These are phyloP conservation scores for Patella depressa DNA, from an alignment of 2,888 invertebrate species.

Conservation along the genomic window DNA sequence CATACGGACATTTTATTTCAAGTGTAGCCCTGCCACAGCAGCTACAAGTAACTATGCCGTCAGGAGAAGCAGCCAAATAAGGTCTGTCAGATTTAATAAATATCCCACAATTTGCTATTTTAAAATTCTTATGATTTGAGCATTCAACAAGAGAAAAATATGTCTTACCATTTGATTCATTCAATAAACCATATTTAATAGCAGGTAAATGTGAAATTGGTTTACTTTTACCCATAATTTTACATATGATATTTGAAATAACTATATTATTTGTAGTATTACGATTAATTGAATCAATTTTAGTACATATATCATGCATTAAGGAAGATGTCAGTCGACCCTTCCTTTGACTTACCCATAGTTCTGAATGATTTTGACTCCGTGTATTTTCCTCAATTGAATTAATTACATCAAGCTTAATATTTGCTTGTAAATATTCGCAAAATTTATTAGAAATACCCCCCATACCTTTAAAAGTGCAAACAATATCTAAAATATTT, in stretches of 20 bases:
- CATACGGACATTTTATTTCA: neutral
- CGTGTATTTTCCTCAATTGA: no score
- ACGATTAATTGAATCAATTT: neutral
- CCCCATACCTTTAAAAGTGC: no score
- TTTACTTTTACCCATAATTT: neutral
- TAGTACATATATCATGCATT: neutral
- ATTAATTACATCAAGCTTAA: no score
- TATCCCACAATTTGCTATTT: neutral
- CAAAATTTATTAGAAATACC: no score
- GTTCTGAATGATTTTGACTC: no score
- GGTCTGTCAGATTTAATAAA: neutral
- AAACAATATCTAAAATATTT: no score
- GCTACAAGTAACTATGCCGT: neutral
- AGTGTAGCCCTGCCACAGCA: neutral
- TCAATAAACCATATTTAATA: neutral
- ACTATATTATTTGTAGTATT: neutral
- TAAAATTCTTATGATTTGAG: neutral
- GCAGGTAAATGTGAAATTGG: neutral
- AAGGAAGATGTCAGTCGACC: neutral
- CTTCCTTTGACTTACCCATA: neutral
- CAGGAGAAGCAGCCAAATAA: neutral
- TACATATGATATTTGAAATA: neutral
- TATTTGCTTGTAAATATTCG: no score
- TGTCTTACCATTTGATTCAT: neutral
- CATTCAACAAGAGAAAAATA: neutral